Conservation (phyloP, 92 coral and sea anemone species). For the Zoanthus sociatus region DNA sequence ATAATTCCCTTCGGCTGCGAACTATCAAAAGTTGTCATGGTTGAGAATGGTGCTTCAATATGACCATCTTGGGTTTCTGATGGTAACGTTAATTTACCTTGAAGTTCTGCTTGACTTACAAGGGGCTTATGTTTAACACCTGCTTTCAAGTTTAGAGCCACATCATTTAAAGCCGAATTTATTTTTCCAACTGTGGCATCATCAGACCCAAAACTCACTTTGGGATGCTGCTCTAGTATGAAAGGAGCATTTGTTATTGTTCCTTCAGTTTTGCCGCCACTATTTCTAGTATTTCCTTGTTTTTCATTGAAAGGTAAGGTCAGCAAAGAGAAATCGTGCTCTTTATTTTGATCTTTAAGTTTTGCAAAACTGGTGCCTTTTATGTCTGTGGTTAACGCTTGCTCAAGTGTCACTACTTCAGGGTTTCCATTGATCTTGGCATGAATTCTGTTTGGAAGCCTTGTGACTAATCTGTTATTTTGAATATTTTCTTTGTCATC, state of each 20-base stretch:
- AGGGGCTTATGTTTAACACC: background rate
- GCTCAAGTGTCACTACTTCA: slow-evolving; percentile 6
- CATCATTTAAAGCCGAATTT: slow-evolving; percentile 20
- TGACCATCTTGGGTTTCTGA: background rate
- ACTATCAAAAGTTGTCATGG: background rate
- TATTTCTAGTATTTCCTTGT: slow-evolving; percentile 21
- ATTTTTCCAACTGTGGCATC: slow-evolving; percentile 36
- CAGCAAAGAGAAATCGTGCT: background rate
- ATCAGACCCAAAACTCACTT: background rate
- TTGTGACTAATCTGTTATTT: background rate
- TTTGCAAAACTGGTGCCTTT: too few species aligned
- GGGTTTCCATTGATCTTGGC: background rate
- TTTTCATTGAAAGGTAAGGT: background rate
- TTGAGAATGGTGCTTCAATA: background rate
- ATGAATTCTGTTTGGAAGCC: background rate
- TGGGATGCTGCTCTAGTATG: background rate
- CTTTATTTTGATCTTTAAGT: background rate
- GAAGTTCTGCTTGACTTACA: slow-evolving; percentile 5
- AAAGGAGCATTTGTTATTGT: background rate
- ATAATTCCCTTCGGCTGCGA: slow-evolving; percentile 2
- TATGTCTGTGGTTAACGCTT: background rate
- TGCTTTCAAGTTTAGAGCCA: background rate
- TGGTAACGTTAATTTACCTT: slow-evolving; percentile 10
- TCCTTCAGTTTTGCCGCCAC: background rate
- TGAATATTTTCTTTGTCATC: background rate